phyloP scores from a whole-genome alignment of 2,113 vertebrate species.

The Carollia perspicillata region DNA sequence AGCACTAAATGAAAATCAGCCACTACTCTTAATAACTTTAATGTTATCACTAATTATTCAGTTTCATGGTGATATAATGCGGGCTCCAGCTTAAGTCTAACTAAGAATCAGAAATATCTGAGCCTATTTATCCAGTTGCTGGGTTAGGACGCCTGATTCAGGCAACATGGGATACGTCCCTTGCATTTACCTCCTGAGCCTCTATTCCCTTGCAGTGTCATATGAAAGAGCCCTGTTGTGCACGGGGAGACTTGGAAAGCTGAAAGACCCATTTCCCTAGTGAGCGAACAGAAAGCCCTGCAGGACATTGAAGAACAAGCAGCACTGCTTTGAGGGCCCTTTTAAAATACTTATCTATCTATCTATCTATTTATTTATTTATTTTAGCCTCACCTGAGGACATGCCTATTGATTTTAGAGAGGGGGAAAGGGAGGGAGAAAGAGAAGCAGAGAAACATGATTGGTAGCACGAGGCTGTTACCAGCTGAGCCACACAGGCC shows the following conservation, averaged over 20 bases:
- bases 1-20: not conserved
- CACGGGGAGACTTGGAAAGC: not conserved
- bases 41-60: not conserved
- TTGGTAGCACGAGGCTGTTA: too few relatives aligned
- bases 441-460: too few relatives aligned
- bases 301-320: not conserved
- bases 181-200: not conserved
- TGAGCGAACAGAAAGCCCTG: not conserved
- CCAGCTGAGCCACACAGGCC: too few relatives aligned
- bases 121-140: not conserved
- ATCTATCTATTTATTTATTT: too few relatives aligned
- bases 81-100: not conserved
- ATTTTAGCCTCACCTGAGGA: too few relatives aligned
- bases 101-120: not conserved
- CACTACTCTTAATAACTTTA: not conserved
- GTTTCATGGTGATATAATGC: not conserved
- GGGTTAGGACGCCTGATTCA: not conserved
- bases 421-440: too few relatives aligned
- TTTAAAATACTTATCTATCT: not conserved
- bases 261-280: not conserved
- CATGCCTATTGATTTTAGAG: too few relatives aligned
- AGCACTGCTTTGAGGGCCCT: not conserved
- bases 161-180: not conserved
- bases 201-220: not conserved
- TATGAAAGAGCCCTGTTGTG: accelerated